Percentiles rank a stretch among this genome's conserved stretches.
Conservation (phyloP, 2,888 invertebrate species). For the Buathra laborator region DNA sequence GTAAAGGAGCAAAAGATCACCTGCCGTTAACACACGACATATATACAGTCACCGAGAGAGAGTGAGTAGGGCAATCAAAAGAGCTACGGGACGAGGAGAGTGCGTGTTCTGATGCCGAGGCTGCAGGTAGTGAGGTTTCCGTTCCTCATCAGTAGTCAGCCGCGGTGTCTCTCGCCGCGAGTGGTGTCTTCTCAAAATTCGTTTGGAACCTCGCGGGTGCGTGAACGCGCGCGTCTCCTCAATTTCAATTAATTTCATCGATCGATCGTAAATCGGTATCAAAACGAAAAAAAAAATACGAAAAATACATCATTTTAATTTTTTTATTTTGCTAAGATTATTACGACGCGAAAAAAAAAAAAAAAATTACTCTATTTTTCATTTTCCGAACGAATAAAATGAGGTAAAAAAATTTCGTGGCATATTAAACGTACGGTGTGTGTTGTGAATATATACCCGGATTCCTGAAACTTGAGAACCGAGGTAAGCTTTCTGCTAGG, state of each 20-base stretch:
- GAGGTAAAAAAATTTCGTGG: not conserved
- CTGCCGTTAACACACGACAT: not conserved
- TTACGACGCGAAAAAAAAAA: not conserved
- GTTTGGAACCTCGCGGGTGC: slow-evolving; percentile 14
- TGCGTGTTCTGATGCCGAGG: slow-evolving; percentile 71
- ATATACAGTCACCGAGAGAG: slow-evolving; percentile 25
- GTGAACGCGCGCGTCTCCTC: not conserved
- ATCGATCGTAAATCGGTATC: not conserved
- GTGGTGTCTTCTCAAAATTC: slow-evolving; percentile 36
- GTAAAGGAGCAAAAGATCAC: not conserved
- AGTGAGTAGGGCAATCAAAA: slow-evolving; percentile 38
- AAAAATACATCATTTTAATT: not conserved
- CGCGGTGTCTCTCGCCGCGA: slow-evolving; percentile 72
- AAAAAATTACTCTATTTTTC: not conserved
- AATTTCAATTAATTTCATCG: not conserved
- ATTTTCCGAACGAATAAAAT: not conserved
- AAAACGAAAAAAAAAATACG: not conserved
- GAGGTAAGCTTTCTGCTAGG: slow-evolving; percentile 46
- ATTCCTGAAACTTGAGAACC: slow-evolving; percentile 45
- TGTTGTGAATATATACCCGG: slow-evolving; percentile 23
- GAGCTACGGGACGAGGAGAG: slow-evolving; percentile 64
- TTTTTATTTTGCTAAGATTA: not conserved
- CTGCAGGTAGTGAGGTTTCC: slow-evolving; percentile 72
- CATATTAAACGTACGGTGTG: not conserved
- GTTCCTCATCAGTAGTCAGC: slow-evolving; percentile 84